phyloP scores from a whole-genome alignment of 2,113 vertebrate species.

The Pseudonaja textilis region DNA sequence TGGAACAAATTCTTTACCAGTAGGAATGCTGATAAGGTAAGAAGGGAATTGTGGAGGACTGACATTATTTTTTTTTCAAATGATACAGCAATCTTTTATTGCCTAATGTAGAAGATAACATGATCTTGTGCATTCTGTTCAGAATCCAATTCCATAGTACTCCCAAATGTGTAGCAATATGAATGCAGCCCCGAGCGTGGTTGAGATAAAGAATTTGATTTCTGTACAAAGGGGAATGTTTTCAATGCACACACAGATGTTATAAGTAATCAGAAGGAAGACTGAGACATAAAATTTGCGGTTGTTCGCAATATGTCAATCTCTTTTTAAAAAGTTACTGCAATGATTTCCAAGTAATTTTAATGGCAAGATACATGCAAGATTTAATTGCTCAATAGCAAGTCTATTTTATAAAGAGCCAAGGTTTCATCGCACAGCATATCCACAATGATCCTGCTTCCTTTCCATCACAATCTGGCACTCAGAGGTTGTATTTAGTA shows the following conservation, averaged over 20 bases:
- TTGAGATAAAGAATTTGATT: not conserved
- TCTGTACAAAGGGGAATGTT: not conserved
- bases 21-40: constrained; percentile 2
- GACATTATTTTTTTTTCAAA: not conserved
- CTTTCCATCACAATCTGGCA: not conserved
- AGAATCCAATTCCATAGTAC: not conserved
- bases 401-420: not conserved
- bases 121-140: not conserved
- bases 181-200: not conserved
- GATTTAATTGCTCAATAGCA: not conserved
- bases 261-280: not conserved
- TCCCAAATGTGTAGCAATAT: not conserved
- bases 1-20: not conserved
- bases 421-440: not conserved
- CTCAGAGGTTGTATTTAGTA: not conserved
- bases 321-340: not conserved
- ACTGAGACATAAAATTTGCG: not conserved
- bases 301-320: not conserved
- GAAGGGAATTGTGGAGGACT: not conserved
- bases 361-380: not conserved
- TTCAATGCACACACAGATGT: not conserved
- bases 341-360: not conserved
- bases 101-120: not conserved
- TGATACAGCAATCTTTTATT: not conserved
- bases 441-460: not conserved